Base-by-base conservation (phyloP, 2,797 vertebrate genomes). In the Masticophis lateralis region DNA sequence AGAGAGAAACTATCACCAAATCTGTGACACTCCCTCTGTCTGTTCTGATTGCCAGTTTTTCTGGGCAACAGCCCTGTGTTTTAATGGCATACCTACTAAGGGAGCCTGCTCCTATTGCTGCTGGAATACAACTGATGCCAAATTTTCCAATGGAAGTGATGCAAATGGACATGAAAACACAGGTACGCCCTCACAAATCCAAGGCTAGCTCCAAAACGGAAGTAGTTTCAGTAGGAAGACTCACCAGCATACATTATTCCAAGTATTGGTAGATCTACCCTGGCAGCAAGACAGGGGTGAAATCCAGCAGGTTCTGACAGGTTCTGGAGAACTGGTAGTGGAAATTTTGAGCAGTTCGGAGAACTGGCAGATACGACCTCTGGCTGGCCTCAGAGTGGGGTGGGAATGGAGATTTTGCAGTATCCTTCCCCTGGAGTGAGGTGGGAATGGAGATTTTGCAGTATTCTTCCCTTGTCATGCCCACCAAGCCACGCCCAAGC, bases 41-140 rank as follows among this genome's bases (percentile, higher is more conserved):
- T 89, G 66, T 51, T 92, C 16, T 7, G 47, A 18, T 43, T 92
- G 59, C 59, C 92, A 92, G 88, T 32, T 86, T 89, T 90, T 86
- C 74, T 86, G 74, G 79, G 88, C 88, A 92, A 63, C 47, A 56
- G 86, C 55, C 22, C 47, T 32, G 16, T 86, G 32, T 90, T 56
- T 83, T 66, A 92, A 90, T 51, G 11, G 47, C 74, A 86, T 90
- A 51, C 57, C 32, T 60, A n/a, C 27, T 55, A 86, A 86, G 43
- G 27, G 14, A 86, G 47, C 74, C 25, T 63, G 25, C 18, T 86
- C 51, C 56, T 69, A 43, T 87, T 87, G 89, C 89, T 66, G 22
- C n/a, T 87, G 59, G 32, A 69, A 66, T 37, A 56, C n/a, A 53
- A 22, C 47, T 4, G 32, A n/a, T 86, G 59, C 92, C 92, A 92